Percentiles rank a stretch among this genome's conserved stretches.
These are phyloP conservation scores for Aurelia sp. DNA, from an alignment of 30 jellyfish, hydroid and myxozoan species.

Conservation along the genomic window DNA sequence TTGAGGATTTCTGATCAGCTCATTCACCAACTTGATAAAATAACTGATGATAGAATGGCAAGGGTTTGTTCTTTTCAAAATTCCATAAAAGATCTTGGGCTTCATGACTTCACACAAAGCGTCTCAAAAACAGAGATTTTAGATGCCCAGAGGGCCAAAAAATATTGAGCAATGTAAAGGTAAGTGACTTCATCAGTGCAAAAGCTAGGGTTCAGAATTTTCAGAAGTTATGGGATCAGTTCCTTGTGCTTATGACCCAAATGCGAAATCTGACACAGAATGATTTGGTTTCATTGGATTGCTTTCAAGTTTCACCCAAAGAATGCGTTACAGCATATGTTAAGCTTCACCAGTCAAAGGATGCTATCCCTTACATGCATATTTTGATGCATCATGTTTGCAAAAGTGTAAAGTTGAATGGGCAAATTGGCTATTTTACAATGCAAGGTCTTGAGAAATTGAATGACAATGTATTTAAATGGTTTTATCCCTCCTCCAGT, in stretches of 20 bases:
- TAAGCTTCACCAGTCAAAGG: slow-evolving; percentile 10
- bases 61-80: neutral
- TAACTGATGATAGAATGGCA: too few species aligned
- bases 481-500: too few species aligned
- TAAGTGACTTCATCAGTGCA: neutral
- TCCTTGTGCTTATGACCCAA: neutral
- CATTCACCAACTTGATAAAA: too few species aligned
- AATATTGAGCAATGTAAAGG: neutral
- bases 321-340: neutral
- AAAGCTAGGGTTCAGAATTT: neutral
- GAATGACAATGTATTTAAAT: too few species aligned
- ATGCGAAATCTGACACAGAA: neutral
- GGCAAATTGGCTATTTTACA: neutral
- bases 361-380: slow-evolving; percentile 29
- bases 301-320: neutral
- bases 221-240: slow-evolving; percentile 8
- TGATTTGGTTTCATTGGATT: neutral
- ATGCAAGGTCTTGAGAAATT: too few species aligned
- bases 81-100: neutral
- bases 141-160: slow-evolving; percentile 11
- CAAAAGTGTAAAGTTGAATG: neutral
- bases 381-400: slow-evolving; percentile 2
- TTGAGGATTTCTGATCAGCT: too few species aligned
- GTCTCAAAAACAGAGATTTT: neutral
- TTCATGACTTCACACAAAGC: neutral